Conservation (phyloP, 2,888 invertebrate genomes). For the Andrena minutula region DNA sequence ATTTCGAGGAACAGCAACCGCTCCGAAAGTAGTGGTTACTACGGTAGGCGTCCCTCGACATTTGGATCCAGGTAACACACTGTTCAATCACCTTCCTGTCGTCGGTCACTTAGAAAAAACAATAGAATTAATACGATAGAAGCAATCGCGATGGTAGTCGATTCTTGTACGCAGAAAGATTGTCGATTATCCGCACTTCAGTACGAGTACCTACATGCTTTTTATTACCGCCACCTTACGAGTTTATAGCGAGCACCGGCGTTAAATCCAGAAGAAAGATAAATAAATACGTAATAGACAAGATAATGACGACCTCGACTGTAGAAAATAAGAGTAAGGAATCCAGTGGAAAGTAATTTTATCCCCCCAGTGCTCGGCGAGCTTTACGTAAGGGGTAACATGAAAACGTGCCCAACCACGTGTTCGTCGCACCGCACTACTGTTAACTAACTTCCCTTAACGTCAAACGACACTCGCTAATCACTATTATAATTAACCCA, state of each 20-base stretch:
- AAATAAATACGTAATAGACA: background rate
- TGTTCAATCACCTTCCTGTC: conserved; percentile 31
- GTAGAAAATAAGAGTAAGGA: conserved; percentile 14
- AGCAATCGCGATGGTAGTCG: conserved; percentile 42
- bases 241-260: background rate
- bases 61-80: conserved; percentile 87
- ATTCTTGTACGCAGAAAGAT: background rate
- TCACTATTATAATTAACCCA: too few species aligned
- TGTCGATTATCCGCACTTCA: background rate
- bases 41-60: conserved; percentile 88
- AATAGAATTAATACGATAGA: conserved; percentile 18
- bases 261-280: background rate
- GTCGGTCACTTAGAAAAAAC: background rate
- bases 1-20: conserved; percentile 92
- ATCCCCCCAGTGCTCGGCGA: background rate
- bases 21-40: conserved; percentile 92
- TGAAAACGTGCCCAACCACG: background rate
- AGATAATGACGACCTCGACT: background rate
- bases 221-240: background rate
- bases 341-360: conserved; percentile 33
- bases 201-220: background rate
- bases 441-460: background rate
- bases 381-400: conserved; percentile 16
- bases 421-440: background rate
- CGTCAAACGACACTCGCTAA: too few species aligned